Conservation (phyloP, 2,888 invertebrate species). For the Nephrotoma appendiculata region DNA sequence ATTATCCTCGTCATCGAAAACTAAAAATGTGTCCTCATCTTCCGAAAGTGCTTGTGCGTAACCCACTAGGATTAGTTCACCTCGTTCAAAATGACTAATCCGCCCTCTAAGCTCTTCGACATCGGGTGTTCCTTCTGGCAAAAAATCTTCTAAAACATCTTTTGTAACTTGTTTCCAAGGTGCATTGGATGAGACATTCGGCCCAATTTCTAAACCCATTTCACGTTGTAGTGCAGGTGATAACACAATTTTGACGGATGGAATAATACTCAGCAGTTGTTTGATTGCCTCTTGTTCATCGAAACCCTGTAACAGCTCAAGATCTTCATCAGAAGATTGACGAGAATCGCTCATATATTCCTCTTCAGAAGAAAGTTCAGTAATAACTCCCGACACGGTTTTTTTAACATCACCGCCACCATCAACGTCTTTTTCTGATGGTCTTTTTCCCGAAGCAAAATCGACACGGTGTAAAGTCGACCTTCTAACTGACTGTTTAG, state of each 20-base stretch:
- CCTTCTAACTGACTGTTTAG: background rate
- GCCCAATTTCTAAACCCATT: constrained; percentile 48
- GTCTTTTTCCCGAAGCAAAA: background rate
- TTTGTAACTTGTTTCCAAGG: constrained; percentile 56
- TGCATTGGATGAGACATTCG: constrained; percentile 53
- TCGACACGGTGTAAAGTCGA: background rate
- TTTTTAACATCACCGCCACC: background rate
- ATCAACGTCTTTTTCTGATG: background rate
- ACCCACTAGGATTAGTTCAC: constrained; percentile 42
- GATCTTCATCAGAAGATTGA: constrained; percentile 5
- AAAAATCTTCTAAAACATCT: constrained; percentile 43
- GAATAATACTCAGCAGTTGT: background rate
- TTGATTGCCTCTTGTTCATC: constrained; percentile 8
- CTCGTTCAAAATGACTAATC: constrained; percentile 22
- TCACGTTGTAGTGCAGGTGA: constrained; percentile 18
- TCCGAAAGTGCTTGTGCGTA: constrained; percentile 49
- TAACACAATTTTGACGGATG: constrained; percentile 6
- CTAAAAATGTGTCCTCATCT: constrained; percentile 51
- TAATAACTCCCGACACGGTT: background rate
- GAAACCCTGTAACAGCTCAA: constrained; percentile 7
- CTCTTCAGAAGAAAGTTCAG: background rate
- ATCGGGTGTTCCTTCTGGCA: constrained; percentile 35
- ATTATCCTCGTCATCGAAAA: constrained; percentile 44
- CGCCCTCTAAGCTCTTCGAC: constrained; percentile 26
- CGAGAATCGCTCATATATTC: background rate